Evolutionary conservation across 2,113 vertebrate species (phyloP).

Genomic region (Burhinus oedicnemus): DNA sequence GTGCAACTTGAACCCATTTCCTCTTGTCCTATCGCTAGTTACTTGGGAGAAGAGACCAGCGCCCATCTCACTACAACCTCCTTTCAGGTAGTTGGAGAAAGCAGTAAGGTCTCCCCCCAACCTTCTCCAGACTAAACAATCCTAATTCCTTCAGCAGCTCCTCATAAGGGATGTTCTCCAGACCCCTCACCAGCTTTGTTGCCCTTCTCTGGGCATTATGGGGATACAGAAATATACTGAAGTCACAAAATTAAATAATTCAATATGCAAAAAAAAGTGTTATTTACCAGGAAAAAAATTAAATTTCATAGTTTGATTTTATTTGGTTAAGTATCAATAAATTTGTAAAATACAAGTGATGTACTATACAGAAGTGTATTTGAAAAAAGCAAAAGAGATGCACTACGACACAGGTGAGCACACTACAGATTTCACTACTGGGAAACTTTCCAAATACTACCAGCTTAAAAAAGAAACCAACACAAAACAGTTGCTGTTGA

Average conservation of each 20-base stretch:
- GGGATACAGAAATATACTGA: not conserved
- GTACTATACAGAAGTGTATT: not conserved
- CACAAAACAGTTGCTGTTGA: not conserved
- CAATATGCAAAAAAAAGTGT: not conserved
- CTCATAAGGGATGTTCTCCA: no score
- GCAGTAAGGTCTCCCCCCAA: no score
- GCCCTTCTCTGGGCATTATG: no score
- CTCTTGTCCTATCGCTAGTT: no score
- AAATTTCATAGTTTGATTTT: not conserved
- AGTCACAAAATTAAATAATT: not conserved
- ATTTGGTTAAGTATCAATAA: not conserved
- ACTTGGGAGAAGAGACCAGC: no score
- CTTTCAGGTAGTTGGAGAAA: no score
- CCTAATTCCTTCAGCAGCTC: no score
- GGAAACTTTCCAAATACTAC: not conserved
- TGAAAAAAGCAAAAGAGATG: not conserved
- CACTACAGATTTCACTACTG: not conserved
- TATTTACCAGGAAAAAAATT: not conserved
- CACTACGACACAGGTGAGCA: not conserved
- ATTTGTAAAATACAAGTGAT: not conserved
- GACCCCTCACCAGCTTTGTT: no score
- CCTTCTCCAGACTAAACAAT: no score
- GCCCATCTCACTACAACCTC: no score
- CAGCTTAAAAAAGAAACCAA: not conserved
- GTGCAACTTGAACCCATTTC: no score